Evolutionary conservation across 2,888 invertebrate species (phyloP), one percentile per base, ranked within the genome.

Genomic region (Epirrhoe alternata): DNA sequence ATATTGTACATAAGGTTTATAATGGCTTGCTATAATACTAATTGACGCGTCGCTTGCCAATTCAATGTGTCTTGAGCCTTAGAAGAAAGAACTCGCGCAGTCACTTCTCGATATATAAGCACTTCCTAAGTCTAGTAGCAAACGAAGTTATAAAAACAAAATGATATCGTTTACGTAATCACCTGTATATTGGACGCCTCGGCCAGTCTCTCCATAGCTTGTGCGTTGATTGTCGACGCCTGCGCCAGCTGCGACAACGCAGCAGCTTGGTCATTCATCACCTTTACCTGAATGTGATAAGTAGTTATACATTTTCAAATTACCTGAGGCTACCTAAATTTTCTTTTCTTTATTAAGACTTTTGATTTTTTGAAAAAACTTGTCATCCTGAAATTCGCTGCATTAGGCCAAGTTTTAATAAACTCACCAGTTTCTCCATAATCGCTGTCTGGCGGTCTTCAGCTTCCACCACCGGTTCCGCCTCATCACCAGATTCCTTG

Each of bases 151-250:
- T 38, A 8, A n/a, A n/a, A n/a, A 38, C 35, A 38, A 38, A 38
- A 7, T 10, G 6, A 10, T 8, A 38, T 38, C 3, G 35, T 10
- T n/a, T 42, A 12, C 12, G 38, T 42, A 12, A 42, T 33, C 45
- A 89, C 92, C 86, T 93, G 92, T 78, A 92, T 83, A 10, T 89
- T 86, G 0, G 92, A 86, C 0, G 92, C 89, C 4, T 92, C 91
- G 0, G 92, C 92, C 1, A 92, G 68, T 14, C 88, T 78, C 56
- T 92, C 89, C 89, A 91, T 87, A 0, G 92, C 92, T 66, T 87
- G 88, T 0, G 92, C 83, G 68, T 82, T 86, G 1, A 81, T 73
- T 1, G 81, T 81, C 0, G 90, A 82, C 12, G 92, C 90, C 14
- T 84, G 85, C 16, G 92, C 91, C 14, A 92, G 55, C 70, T 89